phyloP scores from a whole-genome alignment of 2,888 invertebrate genomes.

The Drosophila hamatofila region DNA sequence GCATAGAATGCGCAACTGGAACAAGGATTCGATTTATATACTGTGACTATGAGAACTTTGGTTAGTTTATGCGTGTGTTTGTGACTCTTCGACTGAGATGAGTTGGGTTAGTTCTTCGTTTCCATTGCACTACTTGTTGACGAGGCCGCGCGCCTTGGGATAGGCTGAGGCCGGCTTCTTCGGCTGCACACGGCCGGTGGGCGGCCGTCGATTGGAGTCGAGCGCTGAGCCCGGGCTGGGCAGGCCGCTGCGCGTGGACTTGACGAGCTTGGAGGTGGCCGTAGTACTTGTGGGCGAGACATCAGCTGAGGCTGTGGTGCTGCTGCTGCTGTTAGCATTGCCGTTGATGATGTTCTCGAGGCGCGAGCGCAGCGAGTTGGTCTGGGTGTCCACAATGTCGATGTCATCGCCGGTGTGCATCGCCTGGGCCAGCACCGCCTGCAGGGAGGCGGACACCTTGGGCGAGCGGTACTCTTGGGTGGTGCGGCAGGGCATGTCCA shows the following conservation, averaged over 20 bases:
- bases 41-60: conserved; percentile 74
- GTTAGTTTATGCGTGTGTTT: conserved; percentile 55
- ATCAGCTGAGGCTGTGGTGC: conserved; percentile 14
- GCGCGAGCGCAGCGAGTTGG: conserved; percentile 84
- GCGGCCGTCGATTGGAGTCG: conserved; percentile 83
- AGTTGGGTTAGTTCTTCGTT: conserved; percentile 33
- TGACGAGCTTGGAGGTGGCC: conserved; percentile 64
- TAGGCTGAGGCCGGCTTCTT: conserved; percentile 85
- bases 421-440: conserved; percentile 85
- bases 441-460: conserved; percentile 85
- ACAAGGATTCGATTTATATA: conserved; percentile 49
- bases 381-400: conserved; percentile 84
- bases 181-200: conserved; percentile 76
- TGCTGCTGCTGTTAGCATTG: conserved; percentile 62
- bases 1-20: conserved; percentile 45
- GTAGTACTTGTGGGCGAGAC: conserved; percentile 30
- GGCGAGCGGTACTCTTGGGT: conserved; percentile 85
- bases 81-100: conserved; percentile 28
- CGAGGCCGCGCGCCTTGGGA: conserved; percentile 85
- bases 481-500: conserved; percentile 85
- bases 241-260: conserved; percentile 74
- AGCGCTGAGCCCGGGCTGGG: conserved; percentile 75
- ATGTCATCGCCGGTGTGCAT: conserved; percentile 85
- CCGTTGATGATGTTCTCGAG: conserved; percentile 85
- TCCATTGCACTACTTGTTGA: conserved; percentile 84